Conservation (phyloP, 2,113 vertebrate genomes). For the Stomatorhinus ivindoensis region DNA sequence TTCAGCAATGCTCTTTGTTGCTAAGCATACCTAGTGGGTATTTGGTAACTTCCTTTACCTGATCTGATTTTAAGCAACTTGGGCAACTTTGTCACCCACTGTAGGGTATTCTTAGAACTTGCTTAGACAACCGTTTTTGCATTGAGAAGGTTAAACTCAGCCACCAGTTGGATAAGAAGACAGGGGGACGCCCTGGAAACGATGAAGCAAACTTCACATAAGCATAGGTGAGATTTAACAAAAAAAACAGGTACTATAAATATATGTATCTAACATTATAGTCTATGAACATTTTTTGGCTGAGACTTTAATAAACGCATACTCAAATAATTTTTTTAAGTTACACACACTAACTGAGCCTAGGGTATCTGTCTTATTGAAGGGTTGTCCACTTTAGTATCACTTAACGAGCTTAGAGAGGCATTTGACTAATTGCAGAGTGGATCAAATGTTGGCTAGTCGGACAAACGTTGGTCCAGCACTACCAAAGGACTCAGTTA, state of each 20-base stretch:
- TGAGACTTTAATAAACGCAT: background rate
- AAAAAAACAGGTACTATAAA: background rate
- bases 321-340: background rate
- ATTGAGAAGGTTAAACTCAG: background rate
- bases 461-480: background rate
- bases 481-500: background rate
- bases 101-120: background rate
- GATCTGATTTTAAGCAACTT: background rate
- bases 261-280: background rate
- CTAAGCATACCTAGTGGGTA: background rate
- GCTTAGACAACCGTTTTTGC: background rate
- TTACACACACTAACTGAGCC: background rate
- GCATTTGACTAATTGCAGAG: background rate
- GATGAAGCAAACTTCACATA: background rate
- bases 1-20: background rate
- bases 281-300: background rate
- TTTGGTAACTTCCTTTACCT: background rate
- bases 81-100: background rate
- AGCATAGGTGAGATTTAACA: background rate
- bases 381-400: background rate
- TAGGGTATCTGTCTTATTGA: background rate
- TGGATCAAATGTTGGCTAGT: background rate
- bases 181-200: background rate
- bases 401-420: background rate
- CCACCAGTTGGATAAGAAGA: background rate